Base-by-base conservation (phyloP, 92 coral and sea anemone species). In the Scolanthus callimorphus region DNA sequence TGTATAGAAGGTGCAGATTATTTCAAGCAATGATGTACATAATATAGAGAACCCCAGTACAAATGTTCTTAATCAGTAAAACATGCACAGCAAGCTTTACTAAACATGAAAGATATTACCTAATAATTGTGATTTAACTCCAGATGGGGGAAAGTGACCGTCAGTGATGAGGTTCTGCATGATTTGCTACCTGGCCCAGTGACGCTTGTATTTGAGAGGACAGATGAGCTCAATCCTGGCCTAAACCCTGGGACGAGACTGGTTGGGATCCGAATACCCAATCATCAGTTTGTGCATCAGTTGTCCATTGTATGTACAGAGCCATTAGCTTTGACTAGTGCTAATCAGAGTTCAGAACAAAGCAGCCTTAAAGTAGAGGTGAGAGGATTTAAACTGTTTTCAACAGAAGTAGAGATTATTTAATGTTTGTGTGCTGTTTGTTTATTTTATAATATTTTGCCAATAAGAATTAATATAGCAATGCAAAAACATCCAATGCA, bases 131-230 rank as follows among this genome's bases (percentile, higher is more conserved):
- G 9, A 2, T 22, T 19, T 2, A 11, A 8, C 30, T 27, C 11
- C 76, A 94, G 99, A 50, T 94, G 99, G 99, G 99, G 99, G 9
- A 67, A 89, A 71, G 83, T 80, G 19, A 85, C 99, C 15, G 85
- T 94, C 4, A 25, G 67, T 60, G 72, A 74, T 1, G 79, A 76
- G 0, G 22, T 71, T 60, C 78, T 94, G 4, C 67, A 73, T 20
- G 81, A 84, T 55, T 83, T 94, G 30, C 76, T 94, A 20, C 99
- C 99, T 50, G 99, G 99, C 1, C 90, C 99, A 26, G 99, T 94
- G n/a, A 94, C 99, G 1, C 80, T 94, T 21, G 90, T 94, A 24
- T 94, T 94, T 74, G 90, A 88, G 55, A 81, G 99, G 39, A 89
- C 90, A 37, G 65, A 76, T 0, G 66, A 56, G 9, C 60, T 94